A percentile compares a stretch with the other conserved stretches of the same genome.
Conservation (phyloP, 2,888 invertebrate species). For the Pharmacophagus antenor region DNA sequence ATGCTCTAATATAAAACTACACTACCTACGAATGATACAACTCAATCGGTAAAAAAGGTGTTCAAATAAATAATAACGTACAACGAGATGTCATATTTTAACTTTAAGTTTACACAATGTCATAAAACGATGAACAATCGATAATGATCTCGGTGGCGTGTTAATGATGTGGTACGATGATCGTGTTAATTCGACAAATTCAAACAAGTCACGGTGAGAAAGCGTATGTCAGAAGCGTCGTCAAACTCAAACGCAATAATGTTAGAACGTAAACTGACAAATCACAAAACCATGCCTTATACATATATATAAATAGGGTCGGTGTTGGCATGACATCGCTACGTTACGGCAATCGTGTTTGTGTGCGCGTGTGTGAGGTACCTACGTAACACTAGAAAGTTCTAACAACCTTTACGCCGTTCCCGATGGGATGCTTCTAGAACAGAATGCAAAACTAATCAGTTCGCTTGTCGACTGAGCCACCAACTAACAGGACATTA, state of each 20-base stretch:
- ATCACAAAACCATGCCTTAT: conserved; percentile 71
- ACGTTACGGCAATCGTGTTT: conserved; percentile 27
- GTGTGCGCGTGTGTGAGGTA: conserved; percentile 36
- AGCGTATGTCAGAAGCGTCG: conserved; percentile 43
- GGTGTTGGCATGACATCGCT: conserved; percentile 75
- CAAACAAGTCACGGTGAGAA: conserved; percentile 39
- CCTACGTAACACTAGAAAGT: conserved; percentile 50
- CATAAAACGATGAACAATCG: background rate
- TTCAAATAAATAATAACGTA: background rate
- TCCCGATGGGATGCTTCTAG: conserved; percentile 56
- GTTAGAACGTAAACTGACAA: conserved; percentile 61
- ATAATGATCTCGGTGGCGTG: background rate
- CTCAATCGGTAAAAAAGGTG: background rate
- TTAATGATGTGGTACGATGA: conserved; percentile 28
- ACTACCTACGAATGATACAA: background rate
- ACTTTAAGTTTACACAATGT: background rate
- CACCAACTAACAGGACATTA: background rate
- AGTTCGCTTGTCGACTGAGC: conserved; percentile 8
- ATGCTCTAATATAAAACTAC: background rate
- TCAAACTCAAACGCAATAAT: conserved; percentile 44
- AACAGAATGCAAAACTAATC: conserved; percentile 40
- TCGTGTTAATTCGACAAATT: conserved; percentile 32
- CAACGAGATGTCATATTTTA: background rate
- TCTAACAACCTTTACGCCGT: conserved; percentile 61
- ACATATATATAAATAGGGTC: conserved; percentile 37